Base-by-base conservation (phyloP, 2,888 invertebrate genomes). In the Aquatica leii region DNA sequence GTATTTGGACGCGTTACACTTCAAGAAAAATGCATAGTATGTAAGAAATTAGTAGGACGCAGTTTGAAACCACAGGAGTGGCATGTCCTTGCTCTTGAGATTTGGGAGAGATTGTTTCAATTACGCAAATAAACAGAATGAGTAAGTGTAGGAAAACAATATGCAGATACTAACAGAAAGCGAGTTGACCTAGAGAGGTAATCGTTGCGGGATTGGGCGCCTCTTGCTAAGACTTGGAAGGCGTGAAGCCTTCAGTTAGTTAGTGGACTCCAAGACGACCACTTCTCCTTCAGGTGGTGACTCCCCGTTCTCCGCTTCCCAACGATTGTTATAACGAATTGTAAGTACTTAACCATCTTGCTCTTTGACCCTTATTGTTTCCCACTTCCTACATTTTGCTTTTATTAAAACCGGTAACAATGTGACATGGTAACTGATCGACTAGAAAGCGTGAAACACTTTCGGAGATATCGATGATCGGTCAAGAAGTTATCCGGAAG, bases 101-200 rank as follows among this genome's bases (percentile, higher is more conserved):
- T 60, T 63, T 65, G 18, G 55, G 58, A 58, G 62, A 59, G 60
- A 65, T 63, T 67, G 65, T 55, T 24, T 24, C 14, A 41, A 59
- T 67, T 64, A 68, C 68, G 65, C 67, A 69, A 67, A 68, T 68
- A 67, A 21, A 56, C 57, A 66, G 54, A 65, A 57, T 64, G 65
- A 66, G 64, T 60, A 72, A 68, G 69, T 68, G 69, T 66, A 62
- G 63, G 66, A 69, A 74, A 74, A 77, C 74, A 77, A 77, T 75
- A 73, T 41, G 72, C 64, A 48, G 46, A 18, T 46, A 46, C n/a
- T 53, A 54, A 61, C 73, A 71, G 69, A 74, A 74, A 73, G 70
- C 73, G 67, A 71, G 71, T 70, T 78, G 78, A 78, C 78, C 78
- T 78, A 78, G 78, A 78, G 77, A 77, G 77, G 75, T 76, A 73